Base-by-base conservation (phyloP, 2,797 vertebrate genomes). In the Sphaeramia orbicularis region DNA sequence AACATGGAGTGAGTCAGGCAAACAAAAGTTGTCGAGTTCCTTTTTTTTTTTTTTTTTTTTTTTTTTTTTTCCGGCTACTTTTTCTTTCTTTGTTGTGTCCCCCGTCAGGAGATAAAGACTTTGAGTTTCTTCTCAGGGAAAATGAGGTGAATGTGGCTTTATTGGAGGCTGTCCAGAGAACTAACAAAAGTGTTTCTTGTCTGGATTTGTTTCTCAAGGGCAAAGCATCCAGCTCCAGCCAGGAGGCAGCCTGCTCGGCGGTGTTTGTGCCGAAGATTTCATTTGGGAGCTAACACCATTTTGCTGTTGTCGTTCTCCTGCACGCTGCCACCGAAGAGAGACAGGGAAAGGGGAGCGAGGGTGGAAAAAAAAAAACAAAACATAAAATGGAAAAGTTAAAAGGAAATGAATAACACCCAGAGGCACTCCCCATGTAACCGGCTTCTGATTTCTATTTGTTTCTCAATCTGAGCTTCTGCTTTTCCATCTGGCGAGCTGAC, bases 261-360 rank as follows among this genome's bases (percentile, higher is more conserved):
- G 30, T 66, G 70, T 78, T 74, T 83, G 76, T 57, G 82, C 65
- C 14, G 42, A 53, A 76, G 79, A 89, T 87, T 86, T 84, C 84
- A 89, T 91, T 85, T 91, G 88, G 76, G 83, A 87, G 78, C 84
- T 70, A 74, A 88, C 82, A 83, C 64, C 68, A 82, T 88, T 90
- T 83, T 83, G 85, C 14, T 53, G 21, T 45, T 78, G 80, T 67
- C 44, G 59, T 63, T 73, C 50, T 66, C 24, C 40, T 55, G 51
- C 71, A 69, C 73, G 56, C 51, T 7, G 38, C 61, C 24, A 38
- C 65, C 30, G 10, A 59, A 49, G 56, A 66, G 60, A 56, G 43
- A 71, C 24, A 2, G 27, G 11, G 12, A 21, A 16, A 12, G 42
- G 12, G 30, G 52, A 27, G 11, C 11, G 42, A 12, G 19, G 24